A percentile compares a stretch with the other conserved stretches of the same genome.
phyloP scores from a whole-genome alignment of 2,888 invertebrate genomes.

The Cryptus armator region DNA sequence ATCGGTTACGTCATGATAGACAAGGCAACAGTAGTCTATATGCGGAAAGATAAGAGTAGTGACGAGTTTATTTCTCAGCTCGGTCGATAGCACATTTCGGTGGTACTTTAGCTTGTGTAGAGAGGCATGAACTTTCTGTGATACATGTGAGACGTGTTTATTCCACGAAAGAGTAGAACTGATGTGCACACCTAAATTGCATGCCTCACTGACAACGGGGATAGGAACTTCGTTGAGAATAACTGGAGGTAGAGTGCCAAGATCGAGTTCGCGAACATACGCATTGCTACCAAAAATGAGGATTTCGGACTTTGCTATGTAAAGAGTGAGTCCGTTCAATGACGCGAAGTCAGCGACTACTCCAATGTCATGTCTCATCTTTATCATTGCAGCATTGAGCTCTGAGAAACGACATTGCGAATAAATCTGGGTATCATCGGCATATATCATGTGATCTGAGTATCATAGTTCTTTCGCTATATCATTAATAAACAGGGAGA shows the following conservation, averaged over 20 bases:
- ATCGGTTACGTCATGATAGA: too few species aligned
- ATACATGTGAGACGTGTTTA: neutral
- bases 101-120: constrained; percentile 29
- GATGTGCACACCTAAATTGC: neutral
- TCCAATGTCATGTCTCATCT: too few species aligned
- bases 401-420: too few species aligned
- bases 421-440: neutral
- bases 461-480: neutral
- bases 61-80: constrained; percentile 8
- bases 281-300: constrained; percentile 8
- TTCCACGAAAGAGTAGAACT: constrained; percentile 13
- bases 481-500: neutral
- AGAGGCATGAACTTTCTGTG: neutral
- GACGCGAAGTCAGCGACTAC: neutral
- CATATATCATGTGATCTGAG: neutral
- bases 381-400: too few species aligned
- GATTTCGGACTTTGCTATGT: neutral
- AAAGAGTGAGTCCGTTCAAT: neutral
- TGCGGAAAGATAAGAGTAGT: neutral
- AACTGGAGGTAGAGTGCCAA: neutral
- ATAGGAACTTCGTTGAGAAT: neutral
- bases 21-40: too few species aligned
- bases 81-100: constrained; percentile 6
- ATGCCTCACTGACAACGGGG: constrained; percentile 4
- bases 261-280: neutral